Evolutionary conservation across 1,140 invertebrate species (phyloP).

Genomic region (Oedothorax gibbosus): DNA sequence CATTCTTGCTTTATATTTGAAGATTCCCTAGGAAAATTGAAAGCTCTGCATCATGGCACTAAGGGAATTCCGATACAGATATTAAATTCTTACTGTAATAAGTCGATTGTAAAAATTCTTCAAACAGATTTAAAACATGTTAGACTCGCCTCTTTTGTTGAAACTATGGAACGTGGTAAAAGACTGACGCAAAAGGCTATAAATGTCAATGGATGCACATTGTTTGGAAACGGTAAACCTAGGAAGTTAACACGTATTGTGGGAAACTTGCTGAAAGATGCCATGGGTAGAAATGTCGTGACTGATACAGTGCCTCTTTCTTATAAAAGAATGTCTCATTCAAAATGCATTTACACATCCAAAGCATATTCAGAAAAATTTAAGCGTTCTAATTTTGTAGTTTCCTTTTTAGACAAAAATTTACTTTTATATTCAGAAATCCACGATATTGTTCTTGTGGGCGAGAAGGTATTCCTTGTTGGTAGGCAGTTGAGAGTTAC

Average conservation of each 20-base stretch:
- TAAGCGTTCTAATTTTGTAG: no score
- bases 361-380: no score
- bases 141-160: background rate
- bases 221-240: background rate
- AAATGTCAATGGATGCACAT: background rate
- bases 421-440: no score
- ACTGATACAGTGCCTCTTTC: no score
- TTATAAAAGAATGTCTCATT: no score
- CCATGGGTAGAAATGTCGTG: no score
- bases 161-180: background rate
- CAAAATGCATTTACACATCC: no score
- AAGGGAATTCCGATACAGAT: background rate
- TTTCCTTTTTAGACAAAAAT: no score
- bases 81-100: background rate
- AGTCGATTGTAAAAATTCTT: background rate
- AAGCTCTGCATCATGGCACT: background rate
- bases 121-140: background rate
- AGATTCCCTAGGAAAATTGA: conserved; percentile 4
- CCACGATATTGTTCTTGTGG: no score
- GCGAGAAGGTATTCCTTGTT: no score
- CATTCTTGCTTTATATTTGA: background rate
- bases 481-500: no score
- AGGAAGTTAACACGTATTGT: background rate
- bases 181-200: background rate
- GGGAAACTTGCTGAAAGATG: background rate